Evolutionary conservation across 2,797 vertebrate species (phyloP).

Genomic region (Crocodylus rhombifer): DNA sequence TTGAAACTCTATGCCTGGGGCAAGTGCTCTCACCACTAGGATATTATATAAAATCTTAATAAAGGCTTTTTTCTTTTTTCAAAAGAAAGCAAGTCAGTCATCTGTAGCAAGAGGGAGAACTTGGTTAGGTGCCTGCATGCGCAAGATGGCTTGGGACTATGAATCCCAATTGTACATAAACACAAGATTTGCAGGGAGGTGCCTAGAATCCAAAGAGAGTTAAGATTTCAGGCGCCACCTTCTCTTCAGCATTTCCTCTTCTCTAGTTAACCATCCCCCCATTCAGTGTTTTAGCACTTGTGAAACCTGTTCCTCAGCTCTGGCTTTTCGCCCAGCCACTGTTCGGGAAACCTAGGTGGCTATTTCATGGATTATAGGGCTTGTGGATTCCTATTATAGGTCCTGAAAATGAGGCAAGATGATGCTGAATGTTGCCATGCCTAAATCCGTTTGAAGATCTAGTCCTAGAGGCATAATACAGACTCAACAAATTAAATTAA

Average conservation of each 20-base stretch:
- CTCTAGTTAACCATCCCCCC: accelerated
- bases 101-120: too few species aligned
- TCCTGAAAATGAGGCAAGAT: too few species aligned
- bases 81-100: too few species aligned
- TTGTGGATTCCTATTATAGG: too few species aligned
- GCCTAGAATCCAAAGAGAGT: not conserved
- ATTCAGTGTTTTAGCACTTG: too few species aligned
- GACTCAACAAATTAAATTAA: accelerated
- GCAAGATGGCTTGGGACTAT: not conserved
- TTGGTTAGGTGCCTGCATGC: not conserved
- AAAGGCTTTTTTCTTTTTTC: too few species aligned
- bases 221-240: not conserved
- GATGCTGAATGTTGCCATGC: accelerated
- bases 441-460: accelerated
- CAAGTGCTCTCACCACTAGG: too few species aligned
- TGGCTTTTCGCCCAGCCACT: accelerated
- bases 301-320: not conserved
- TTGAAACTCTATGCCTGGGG: too few species aligned
- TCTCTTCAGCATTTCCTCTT: not conserved
- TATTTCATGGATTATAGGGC: not conserved
- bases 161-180: accelerated
- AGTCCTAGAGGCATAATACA: not conserved
- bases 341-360: accelerated
- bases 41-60: too few species aligned
- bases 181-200: accelerated